Base-by-base conservation (phyloP, 2,797 vertebrate genomes). In the Argyrosomus regius region DNA sequence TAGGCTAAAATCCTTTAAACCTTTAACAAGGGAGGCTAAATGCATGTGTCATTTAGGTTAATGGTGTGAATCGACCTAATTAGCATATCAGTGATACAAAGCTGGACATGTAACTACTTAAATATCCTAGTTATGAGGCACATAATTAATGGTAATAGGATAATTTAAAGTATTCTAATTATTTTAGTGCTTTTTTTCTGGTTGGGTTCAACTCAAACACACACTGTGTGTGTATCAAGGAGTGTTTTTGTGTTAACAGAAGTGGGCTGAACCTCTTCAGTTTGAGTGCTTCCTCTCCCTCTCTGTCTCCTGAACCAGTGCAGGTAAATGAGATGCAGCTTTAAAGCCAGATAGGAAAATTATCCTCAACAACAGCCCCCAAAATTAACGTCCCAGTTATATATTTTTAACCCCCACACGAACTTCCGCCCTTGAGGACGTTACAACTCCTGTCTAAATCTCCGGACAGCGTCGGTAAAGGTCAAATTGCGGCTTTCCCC, bases 261-360 rank as follows among this genome's bases (percentile, higher is more conserved):
- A 56, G 39, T 24, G 56, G 82, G 69, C 59, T 66, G 83, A 71
- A 31, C 67, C 62, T 74, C 67, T 71, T 57, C 75, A 60, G 63
- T 56, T 63, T 39, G 41, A 0, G 7, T 11, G 18, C 53, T 8
- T 4, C 17, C 59, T 20, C 65, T 64, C 1, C 46, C 24, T 65
- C 20, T 46, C 68, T 18, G 54, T 43, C 48, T 6, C 2, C 39
- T 62, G 43, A 64, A 50, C 56, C 64, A 13, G 17, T 11, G 72
- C 72, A 81, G 66, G 69, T 84, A 61, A 77, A 79, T 58, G 31
- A 77, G 70, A 12, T 17, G 66, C 50, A 49, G 41, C 67, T 58
- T 63, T 24, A 53, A 28, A 67, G 50, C 20, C 63, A 20, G 70
- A 77, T 28, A 67, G 24, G 73, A 39, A 58, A 75, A 79, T 71